Evolutionary conservation across 1,140 invertebrate species (phyloP).

Genomic region (Himalopsyche phryganea): DNA sequence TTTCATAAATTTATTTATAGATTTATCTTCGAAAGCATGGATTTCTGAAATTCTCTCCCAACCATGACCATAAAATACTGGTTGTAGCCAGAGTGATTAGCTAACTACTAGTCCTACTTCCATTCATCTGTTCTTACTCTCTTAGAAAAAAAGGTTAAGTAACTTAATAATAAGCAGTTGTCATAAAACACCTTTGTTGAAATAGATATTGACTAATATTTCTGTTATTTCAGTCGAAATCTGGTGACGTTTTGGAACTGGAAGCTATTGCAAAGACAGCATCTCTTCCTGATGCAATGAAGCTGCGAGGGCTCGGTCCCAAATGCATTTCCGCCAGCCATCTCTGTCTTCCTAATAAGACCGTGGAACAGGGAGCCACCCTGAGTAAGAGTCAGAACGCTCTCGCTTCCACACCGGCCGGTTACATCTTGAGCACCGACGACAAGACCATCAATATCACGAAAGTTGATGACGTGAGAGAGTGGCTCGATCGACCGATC

Average conservation of each 20-base stretch:
- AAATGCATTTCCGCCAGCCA: conserved; percentile 46
- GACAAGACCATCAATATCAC: conserved; percentile 42
- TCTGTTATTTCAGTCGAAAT: conserved; percentile 37
- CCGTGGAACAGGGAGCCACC: conserved; percentile 28
- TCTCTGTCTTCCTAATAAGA: conserved; percentile 33
- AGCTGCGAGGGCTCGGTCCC: conserved; percentile 25
- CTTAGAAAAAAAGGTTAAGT: too few relatives aligned
- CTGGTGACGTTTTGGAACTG: conserved; percentile 30
- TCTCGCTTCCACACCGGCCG: conserved; percentile 38
- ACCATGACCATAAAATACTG: too few relatives aligned
- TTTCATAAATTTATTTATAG: too few relatives aligned
- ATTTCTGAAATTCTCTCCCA: too few relatives aligned
- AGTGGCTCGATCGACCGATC: conserved; percentile 46
- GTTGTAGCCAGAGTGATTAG: too few relatives aligned
- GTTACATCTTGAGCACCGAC: conserved; percentile 44
- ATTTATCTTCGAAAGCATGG: too few relatives aligned
- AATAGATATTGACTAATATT: neutral
- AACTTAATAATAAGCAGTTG: too few relatives aligned
- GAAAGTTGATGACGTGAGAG: conserved; percentile 47
- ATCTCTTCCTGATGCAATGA: conserved; percentile 5
- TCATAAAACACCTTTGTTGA: too few relatives aligned
- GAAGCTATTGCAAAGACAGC: conserved; percentile 10
- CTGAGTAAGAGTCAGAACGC: conserved; percentile 37
- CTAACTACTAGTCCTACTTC: too few relatives aligned
- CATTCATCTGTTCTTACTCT: too few relatives aligned